phyloP scores from a whole-genome alignment of 2,797 vertebrate genomes.

The Margarornis squamiger region DNA sequence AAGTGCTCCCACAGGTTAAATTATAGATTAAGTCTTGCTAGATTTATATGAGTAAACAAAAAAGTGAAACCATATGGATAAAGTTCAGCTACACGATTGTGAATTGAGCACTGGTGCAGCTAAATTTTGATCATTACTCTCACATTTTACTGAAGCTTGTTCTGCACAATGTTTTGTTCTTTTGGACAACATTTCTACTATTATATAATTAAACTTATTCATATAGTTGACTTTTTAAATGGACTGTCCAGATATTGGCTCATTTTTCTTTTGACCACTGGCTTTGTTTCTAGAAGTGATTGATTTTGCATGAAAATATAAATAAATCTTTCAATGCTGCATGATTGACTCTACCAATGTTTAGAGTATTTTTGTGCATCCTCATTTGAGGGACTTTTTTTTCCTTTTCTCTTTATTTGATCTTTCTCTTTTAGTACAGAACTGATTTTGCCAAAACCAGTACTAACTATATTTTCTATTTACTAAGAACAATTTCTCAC shows the following conservation, averaged over 20 bases:
- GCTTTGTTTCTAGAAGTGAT: background rate
- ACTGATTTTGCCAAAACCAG: conserved; percentile 25
- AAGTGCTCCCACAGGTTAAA: background rate
- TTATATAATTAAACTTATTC: background rate
- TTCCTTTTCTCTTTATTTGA: background rate
- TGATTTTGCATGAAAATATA: background rate
- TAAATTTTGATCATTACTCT: background rate
- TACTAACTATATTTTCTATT: conserved; percentile 75
- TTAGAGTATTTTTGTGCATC: conserved; percentile 20
- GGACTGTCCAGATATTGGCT: background rate
- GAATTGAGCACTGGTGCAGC: background rate
- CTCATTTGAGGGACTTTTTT: background rate
- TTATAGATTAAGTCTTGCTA: background rate
- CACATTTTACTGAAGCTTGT: background rate
- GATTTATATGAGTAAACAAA: background rate
- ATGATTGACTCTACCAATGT: background rate
- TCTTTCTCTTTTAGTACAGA: conserved; percentile 42
- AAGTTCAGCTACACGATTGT: background rate
- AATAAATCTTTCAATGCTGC: background rate
- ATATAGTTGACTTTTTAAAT: background rate
- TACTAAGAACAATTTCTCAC: conserved; percentile 73
- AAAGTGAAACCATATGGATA: background rate
- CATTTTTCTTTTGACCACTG: background rate
- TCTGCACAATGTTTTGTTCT: background rate
- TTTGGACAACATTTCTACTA: background rate